These are phyloP conservation scores for Crax fasciolata DNA, from an alignment of 2,797 vertebrate genomes.

Conservation along the genomic window DNA sequence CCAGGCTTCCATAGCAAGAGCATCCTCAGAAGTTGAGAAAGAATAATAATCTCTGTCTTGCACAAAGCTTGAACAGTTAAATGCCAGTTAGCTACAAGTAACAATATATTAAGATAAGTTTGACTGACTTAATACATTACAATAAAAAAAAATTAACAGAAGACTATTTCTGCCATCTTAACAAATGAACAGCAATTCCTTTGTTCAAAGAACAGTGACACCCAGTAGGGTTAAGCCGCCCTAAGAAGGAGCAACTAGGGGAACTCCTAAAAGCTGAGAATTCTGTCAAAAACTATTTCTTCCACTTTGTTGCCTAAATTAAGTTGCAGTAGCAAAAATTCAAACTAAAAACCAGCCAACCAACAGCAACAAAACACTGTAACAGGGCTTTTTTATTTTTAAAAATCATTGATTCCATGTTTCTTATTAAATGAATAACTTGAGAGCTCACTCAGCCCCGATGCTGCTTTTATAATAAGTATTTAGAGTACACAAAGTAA, in stretches of 20 bases:
- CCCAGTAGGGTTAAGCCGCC: not conserved
- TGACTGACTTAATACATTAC: not conserved
- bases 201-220: not conserved
- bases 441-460: not conserved
- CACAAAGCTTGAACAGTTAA: not conserved
- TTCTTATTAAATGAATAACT: not conserved
- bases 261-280: not conserved
- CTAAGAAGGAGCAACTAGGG: fast-evolving
- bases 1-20: not conserved
- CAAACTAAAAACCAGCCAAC: not conserved
- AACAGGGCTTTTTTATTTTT: not conserved
- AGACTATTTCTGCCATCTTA: not conserved
- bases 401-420: not conserved
- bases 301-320: not conserved
- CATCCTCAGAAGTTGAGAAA: not conserved
- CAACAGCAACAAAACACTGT: not conserved
- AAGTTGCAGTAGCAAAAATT: not conserved
- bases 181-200: not conserved
- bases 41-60: not conserved
- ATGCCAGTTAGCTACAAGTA: not conserved
- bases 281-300: not conserved
- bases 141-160: not conserved
- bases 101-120: not conserved
- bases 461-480: not conserved
- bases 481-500: not conserved